phyloP scores from a whole-genome alignment of 1,140 invertebrate species.

The Glossosoma conforme region DNA sequence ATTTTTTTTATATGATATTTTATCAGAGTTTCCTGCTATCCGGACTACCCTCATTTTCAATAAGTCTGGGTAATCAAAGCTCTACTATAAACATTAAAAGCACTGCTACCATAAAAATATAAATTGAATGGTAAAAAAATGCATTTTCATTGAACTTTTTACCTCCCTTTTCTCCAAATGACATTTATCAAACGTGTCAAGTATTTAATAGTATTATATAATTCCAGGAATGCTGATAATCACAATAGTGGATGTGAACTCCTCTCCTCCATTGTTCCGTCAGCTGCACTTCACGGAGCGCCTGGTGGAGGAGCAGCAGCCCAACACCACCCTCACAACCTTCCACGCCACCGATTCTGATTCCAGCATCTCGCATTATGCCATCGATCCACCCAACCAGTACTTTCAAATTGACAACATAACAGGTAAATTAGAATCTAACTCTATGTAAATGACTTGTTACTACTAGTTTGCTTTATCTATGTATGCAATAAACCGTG shows the following conservation, averaged over 20 bases:
- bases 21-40: no score
- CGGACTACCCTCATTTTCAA: no score
- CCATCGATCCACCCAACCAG: conserved; percentile 63
- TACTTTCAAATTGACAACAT: conserved; percentile 75
- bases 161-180: no score
- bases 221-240: conserved; percentile 70
- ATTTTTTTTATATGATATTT: no score
- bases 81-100: no score
- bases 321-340: conserved; percentile 72
- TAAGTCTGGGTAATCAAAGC: no score
- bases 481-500: no score
- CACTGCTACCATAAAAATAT: not conserved
- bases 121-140: no score
- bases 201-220: no score
- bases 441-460: no score
- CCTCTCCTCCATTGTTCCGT: conserved; percentile 59
- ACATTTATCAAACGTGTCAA: not conserved
- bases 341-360: conserved; percentile 79
- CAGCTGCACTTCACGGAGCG: conserved; percentile 63
- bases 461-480: no score
- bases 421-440: conserved; percentile 61
- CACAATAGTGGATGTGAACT: conserved; percentile 79
- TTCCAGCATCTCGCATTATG: conserved; percentile 73
- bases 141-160: no score
- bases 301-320: conserved; percentile 78